phyloP scores from a whole-genome alignment of 2,797 vertebrate species.

The Hemitrygon akajei region DNA sequence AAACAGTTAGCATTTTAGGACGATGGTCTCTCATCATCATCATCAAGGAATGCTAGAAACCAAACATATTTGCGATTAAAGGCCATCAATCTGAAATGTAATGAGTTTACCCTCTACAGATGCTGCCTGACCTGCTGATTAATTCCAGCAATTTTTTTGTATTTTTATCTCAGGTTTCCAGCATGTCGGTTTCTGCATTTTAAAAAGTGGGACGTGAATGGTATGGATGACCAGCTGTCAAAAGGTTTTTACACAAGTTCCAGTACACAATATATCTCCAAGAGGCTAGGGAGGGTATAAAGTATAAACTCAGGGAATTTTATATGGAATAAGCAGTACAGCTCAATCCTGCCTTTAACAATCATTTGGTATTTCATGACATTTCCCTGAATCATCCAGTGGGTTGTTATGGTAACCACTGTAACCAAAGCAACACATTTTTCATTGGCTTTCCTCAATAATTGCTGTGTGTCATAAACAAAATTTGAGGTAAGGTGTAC shows the following conservation, averaged over 20 bases:
- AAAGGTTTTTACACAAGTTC: too few species aligned
- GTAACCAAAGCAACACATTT: conserved; percentile 16
- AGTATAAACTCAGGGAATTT: neutral
- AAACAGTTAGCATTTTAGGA: too few species aligned
- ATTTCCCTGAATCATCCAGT: conserved; percentile 11
- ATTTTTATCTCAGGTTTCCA: too few species aligned
- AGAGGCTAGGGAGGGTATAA: neutral
- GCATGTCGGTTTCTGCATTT: too few species aligned
- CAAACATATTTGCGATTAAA: too few species aligned
- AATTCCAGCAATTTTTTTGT: too few species aligned
- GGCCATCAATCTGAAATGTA: too few species aligned
- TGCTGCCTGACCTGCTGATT: too few species aligned
- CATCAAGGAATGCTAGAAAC: too few species aligned
- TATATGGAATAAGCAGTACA: neutral
- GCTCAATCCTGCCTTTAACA: conserved; percentile 7
- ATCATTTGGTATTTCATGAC: conserved; percentile 9
- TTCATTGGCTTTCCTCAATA: neutral
- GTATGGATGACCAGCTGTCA: neutral
- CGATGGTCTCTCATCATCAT: too few species aligned
- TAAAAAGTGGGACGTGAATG: too few species aligned
- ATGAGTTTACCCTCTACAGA: too few species aligned
- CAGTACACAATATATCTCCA: neutral
- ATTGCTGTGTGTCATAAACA: neutral
- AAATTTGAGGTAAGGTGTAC: neutral
- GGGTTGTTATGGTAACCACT: conserved; percentile 12